Base-by-base conservation (phyloP, 2,797 vertebrate species). In the Merluccius polli region DNA sequence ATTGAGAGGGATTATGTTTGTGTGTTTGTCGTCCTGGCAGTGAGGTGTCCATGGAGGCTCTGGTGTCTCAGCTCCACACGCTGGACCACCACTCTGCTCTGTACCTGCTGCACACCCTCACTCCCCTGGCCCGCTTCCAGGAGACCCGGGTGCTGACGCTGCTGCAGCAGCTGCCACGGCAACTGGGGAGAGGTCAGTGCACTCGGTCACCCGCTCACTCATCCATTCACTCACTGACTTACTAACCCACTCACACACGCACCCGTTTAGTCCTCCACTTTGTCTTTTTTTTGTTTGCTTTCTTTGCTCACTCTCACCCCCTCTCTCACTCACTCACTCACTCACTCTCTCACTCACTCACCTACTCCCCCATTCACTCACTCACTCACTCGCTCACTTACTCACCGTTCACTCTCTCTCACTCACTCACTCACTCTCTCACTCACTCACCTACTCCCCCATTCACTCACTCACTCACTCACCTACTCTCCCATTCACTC, bases 71-170 rank as follows among this genome's bases (percentile, higher is more conserved):
- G 88, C 92, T 99, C 79, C 94, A 97, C 86, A 92, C 89, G 78
- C 92, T 98, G 85, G 97, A 97, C 90, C 94, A 89, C 82, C 97
- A 97, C 87, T 98, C 98, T 38, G 94, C 96, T 0, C 90, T 99
- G 10, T 98, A 96, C 59, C 92, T 96, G 75, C 93, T 99, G 77
- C 94, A 98, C 86, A 95, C 95, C 72, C 92, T 99, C 86, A 98
- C 95, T 78, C 93, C 95, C 80, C 87, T 99, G 78, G 90, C 95
- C 87, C 91, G 93, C 73, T 93, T 95, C 86, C 94, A 95, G 67
- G 97, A 99, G 84, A 92, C 92, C 0, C 90, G 91, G 85, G 95
- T 99, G 75, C 90, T 96, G 79, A 91, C 94, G 41, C 93, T 99
- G 21, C 93, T 99, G 82, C 94, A 96, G 0, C 94, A 90, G 65